Base-by-base conservation (phyloP, 2,888 invertebrate genomes). In the Biston betularia region DNA sequence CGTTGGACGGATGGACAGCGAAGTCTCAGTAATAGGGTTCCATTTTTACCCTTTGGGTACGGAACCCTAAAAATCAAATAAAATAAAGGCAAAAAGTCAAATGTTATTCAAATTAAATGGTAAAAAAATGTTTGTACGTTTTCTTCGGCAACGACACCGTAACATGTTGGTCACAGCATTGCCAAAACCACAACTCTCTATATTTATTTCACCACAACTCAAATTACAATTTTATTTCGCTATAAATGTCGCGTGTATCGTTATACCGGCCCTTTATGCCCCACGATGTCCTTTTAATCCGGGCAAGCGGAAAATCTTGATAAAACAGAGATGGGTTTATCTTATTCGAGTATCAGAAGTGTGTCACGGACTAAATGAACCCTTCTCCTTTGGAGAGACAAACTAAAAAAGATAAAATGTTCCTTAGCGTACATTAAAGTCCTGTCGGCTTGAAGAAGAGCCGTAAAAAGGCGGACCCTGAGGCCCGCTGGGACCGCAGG, bases 351-450 rank as follows among this genome's bases (percentile, higher is more conserved):
- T 83, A 89, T 89, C 90, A 84, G 84, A 85, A 88, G 83, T 88
- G 87, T 90, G 90, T 89, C 88, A 87, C 89, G 75, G 80, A 83
- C 81, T 86, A 86, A 87, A 89, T 87, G 86, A 90, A 92, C 92
- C 92, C 93, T 89, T 92, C 87, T 87, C 80, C 79, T 87, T 84
- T 76, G 77, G 80, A 73, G 86, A 85, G 87, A 89, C 88, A 89
- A 89, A 91, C 89, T 89, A 89, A 87, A 87, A 90, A 88, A 92
- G 91, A 92, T 92, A 93, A 93, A 93, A 92, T 87, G 88, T 86
- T 88, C 87, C 85, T 89, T 86, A 89, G 86, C 87, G 86, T 85
- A 90, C 91, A 92, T 92, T 92, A 92, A 89, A 90, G 90, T 82
- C 84, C 79, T 83, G 87, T 86, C 83, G 80, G 84, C 85, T 85